Percentiles rank a stretch among this genome's conserved stretches.
Evolutionary conservation across 2,113 vertebrate species (phyloP).

Genomic region (Saccopteryx bilineata): DNA sequence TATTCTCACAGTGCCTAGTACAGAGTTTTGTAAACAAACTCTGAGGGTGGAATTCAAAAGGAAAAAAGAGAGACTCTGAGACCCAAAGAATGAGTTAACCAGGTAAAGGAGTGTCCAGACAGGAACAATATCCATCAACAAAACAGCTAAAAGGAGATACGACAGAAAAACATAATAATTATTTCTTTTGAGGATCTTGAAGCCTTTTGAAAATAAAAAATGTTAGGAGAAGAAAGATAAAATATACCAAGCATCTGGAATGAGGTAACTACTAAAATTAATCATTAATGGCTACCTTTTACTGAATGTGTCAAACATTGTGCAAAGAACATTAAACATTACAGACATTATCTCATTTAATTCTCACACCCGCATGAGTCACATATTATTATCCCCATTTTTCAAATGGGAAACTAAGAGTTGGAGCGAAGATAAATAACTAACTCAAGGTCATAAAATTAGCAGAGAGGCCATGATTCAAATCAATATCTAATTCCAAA

Average conservation of each 20-base stretch:
- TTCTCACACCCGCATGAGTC: conserved; percentile 26
- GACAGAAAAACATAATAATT: not conserved
- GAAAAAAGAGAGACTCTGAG: not conserved
- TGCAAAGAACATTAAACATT: conserved; percentile 55
- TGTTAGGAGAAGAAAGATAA: not conserved
- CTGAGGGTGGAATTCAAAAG: not conserved
- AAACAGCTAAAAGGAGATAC: not conserved
- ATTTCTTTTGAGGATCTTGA: not conserved
- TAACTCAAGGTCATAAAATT: conserved; percentile 51
- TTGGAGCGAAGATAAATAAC: conserved; percentile 38
- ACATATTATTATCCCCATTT: conserved; percentile 39
- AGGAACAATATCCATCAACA: not conserved
- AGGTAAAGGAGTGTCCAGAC: not conserved
- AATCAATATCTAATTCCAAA: conserved; percentile 28
- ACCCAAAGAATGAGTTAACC: conserved; percentile 1
- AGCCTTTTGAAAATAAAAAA: not conserved
- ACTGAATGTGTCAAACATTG: conserved; percentile 43
- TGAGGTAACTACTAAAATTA: conserved; percentile 50
- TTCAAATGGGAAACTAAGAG: conserved; percentile 54
- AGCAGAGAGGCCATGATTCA: conserved; percentile 1
- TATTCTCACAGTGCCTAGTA: conserved; percentile 27
- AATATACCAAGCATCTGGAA: conserved; percentile 26
- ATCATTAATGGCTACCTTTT: conserved; percentile 64
- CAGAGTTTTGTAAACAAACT: conserved; percentile 10
- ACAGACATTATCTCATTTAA: conserved; percentile 66